Evolutionary conservation across 2,113 vertebrate genomes (phyloP), one percentile per base, ranked within the genome.

Genomic region (Stigmatopora nigra): DNA sequence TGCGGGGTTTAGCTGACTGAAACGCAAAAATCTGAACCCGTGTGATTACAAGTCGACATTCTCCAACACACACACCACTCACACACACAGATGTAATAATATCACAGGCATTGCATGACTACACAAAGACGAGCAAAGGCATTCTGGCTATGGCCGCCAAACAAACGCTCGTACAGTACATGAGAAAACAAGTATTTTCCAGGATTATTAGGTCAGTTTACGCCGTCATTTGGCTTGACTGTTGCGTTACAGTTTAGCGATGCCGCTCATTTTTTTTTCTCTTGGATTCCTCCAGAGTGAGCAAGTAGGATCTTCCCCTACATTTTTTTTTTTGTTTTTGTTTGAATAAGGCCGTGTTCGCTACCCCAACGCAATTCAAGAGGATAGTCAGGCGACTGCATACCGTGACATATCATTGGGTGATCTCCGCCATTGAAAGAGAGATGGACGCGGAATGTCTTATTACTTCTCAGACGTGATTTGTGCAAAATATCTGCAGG

Each of bases 401-500:
- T 56, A 56, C 22, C 13, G 7, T 31, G 15, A 69, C 64, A 31
- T 69, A 38, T 64, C 44, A 61, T 62, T 56, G 51, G 25, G 64
- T 44, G 77, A 68, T 71, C 65, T 68, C 64, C 65, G 74, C 70
- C 25, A 79, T 71, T 74, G 77, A 69, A 81, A 72, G 72, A 61
- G 75, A 71, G 62, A 74, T 75, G 62, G 64, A 74, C 71, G 81
- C 76, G 71, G 77, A 86, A 82, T 75, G 61, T 86, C 78, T 78
- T 48, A 64, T 78, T 80, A 79, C 75, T 85, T 85, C 77, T 81
- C 82, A 78, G 75, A 85, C 86, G 82, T 81, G 84, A 65, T 61
- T 88, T 92, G 90, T 92, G 91, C 91, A 92, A 92, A 92, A 91
- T 78, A 83, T 89, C 85, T 87, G 87, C 88, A 78, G 84, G 83